These are phyloP conservation scores for Dendrocincla fuliginosa DNA, from an alignment of 2,797 vertebrate species.

Conservation along the genomic window DNA sequence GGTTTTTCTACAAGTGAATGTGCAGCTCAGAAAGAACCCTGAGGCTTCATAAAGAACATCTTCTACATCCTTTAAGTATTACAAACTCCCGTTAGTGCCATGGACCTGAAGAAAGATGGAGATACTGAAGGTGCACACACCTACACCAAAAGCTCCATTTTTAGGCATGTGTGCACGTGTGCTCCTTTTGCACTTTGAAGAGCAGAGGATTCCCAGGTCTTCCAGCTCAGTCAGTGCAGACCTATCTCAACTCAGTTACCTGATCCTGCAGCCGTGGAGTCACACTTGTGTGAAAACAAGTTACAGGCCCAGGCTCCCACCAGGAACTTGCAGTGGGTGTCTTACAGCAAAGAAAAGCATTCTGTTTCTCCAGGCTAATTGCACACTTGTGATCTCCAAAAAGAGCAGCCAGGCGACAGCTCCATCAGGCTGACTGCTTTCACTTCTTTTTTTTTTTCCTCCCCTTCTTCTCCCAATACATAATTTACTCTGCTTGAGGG, in stretches of 20 bases:
- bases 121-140: not conserved
- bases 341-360: not conserved
- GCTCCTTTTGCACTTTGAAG: not conserved
- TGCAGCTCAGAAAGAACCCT: not conserved
- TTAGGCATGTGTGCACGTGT: fast-evolving
- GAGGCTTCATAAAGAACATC: not conserved
- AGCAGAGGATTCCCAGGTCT: not conserved
- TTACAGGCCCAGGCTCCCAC: not conserved
- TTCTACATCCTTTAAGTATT: not conserved
- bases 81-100: not conserved
- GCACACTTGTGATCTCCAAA: not conserved
- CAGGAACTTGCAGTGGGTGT: not conserved
- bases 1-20: not conserved
- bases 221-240: not conserved
- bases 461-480: not conserved
- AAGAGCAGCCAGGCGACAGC: not conserved
- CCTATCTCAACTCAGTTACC: not conserved
- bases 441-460: not conserved
- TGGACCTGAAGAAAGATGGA: not conserved
- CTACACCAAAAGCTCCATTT: not conserved
- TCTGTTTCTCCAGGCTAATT: not conserved
- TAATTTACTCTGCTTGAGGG: not conserved
- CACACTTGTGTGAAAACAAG: not conserved
- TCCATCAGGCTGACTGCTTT: not conserved
- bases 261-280: not conserved